Base-by-base conservation (phyloP, 2,888 invertebrate genomes). In the Mesorhabditis sp. region DNA sequence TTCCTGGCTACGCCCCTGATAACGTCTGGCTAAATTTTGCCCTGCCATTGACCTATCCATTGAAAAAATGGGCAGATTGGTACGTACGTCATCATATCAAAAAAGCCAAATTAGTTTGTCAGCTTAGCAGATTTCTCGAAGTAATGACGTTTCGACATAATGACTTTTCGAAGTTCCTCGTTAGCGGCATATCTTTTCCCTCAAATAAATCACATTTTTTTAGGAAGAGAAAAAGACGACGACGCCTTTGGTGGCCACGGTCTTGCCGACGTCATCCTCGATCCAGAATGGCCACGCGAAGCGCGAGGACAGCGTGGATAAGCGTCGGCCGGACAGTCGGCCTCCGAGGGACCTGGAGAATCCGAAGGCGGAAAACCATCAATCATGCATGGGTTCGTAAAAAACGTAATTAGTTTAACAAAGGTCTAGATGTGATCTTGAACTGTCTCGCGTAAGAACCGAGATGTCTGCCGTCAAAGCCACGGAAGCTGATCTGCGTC, bases 391-490 rank as follows among this genome's bases (percentile, higher is more conserved):
- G 61, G 61, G 67, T 28, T 42, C 43, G 42, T 61, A 58, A 42
- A 58, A 61, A 67, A 50, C 10, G 10, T 13, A 50, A 50, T n/a
- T 43, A 67, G 50, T 58, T 45, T 50, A 58, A 42, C 13, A 58
- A 15, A n/a, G 7, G 67, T n/a, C 67, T 15, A 50, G n/a, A 41
- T 67, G 50, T 42, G 61, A 61, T 69, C 10, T 50, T n/a, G 91
- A 92, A 81, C 89, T 92, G 76, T 92, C 92, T 85, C 88, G 90
- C 82, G 87, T 92, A 77, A 90, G 91, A 84, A 87, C 89, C 69
- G 94, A 94, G 85, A 89, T 94, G 76, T 90, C 91, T 77, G 89
- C 90, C n/a, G 90, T 90, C 86, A 88, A 91, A 80, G 90, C 90
- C 82, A 87, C 89, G 80, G 92, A 92, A 86, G 90, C 90, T 85